These are phyloP conservation scores for Gymnogyps californianus DNA, from an alignment of 2,113 vertebrate genomes.

Conservation along the genomic window DNA sequence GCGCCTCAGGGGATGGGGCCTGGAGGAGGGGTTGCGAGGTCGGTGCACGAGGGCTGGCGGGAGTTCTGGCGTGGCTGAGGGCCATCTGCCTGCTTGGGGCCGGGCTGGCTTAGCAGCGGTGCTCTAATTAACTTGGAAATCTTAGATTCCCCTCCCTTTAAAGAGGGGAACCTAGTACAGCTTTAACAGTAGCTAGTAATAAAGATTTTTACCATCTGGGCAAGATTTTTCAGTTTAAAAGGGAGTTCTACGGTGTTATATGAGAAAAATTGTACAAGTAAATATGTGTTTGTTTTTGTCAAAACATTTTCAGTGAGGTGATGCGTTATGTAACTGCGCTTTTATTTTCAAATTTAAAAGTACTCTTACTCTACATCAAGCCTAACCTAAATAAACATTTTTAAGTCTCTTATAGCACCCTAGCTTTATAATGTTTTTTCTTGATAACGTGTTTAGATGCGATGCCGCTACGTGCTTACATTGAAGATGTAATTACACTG, in stretches of 20 bases:
- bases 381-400: background rate
- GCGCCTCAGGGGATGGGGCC: background rate
- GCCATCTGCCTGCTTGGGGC: background rate
- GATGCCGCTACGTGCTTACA: rapidly evolving
- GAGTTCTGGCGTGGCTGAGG: background rate
- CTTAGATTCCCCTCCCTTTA: rapidly evolving
- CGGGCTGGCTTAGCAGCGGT: rapidly evolving
- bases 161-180: rapidly evolving
- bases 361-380: background rate
- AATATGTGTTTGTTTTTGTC: rapidly evolving
- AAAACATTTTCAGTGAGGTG: rapidly evolving
- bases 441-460: background rate
- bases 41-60: background rate
- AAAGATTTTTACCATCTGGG: rapidly evolving
- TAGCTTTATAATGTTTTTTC: background rate
- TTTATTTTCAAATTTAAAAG: background rate
- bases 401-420: background rate
- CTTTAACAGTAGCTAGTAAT: rapidly evolving
- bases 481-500: background rate
- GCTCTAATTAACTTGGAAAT: rapidly evolving
- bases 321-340: background rate
- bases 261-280: rapidly evolving
- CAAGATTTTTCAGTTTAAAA: rapidly evolving
- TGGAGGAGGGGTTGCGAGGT: background rate
- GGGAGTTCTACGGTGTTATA: rapidly evolving